Evolutionary conservation across 2,113 vertebrate species (phyloP).

Genomic region (Nothocercus nigrocapillus): DNA sequence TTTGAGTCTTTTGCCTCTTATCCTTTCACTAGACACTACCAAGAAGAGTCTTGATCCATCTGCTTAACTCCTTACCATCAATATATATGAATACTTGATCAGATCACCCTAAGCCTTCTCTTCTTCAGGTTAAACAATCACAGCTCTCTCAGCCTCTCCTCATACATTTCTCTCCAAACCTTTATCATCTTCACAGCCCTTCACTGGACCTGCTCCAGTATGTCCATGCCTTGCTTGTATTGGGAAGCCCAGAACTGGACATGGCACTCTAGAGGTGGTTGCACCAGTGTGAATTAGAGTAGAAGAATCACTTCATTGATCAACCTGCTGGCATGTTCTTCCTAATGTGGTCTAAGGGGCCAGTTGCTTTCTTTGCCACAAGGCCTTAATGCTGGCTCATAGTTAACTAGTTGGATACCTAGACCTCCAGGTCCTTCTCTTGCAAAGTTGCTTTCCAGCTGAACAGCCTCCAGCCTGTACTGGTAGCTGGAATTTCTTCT

Average conservation of each 20-base stretch:
- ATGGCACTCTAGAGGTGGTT: rapidly evolving
- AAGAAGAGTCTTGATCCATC: not conserved
- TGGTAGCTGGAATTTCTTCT: too few species aligned
- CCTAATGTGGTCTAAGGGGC: not conserved
- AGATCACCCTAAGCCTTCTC: not conserved
- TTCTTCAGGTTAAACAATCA: not conserved
- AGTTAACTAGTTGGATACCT: not conserved
- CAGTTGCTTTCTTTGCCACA: rapidly evolving
- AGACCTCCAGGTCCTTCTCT: not conserved
- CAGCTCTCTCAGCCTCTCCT: not conserved
- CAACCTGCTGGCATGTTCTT: not conserved
- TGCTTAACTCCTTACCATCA: not conserved
- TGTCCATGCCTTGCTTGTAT: not conserved
- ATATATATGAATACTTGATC: not conserved
- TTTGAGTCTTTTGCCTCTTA: not conserved
- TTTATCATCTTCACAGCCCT: not conserved
- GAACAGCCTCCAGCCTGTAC: too few species aligned
- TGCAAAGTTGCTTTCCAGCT: not conserved
- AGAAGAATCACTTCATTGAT: not conserved
- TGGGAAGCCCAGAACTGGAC: not conserved
- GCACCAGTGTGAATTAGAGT: not conserved
- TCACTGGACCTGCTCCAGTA: not conserved
- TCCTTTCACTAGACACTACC: not conserved
- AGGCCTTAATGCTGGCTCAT: not conserved
- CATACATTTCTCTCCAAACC: not conserved